Base-by-base conservation (phyloP, 1,140 invertebrate genomes). In the Phymastichus coffea region DNA sequence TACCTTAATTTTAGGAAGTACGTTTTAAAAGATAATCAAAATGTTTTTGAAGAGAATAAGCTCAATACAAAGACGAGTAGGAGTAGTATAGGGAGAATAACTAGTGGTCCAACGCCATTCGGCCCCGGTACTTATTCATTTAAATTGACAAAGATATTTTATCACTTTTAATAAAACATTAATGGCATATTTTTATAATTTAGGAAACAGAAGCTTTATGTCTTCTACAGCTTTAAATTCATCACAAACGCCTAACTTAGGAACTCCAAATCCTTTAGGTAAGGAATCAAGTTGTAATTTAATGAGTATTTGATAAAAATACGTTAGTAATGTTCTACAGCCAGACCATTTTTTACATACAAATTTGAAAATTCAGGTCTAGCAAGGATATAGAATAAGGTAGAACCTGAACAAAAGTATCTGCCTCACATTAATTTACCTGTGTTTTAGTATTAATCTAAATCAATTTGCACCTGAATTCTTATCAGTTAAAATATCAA, bases 1-100 rank as follows among this genome's bases (percentile, higher is more conserved):
- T 94, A 91, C 72, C 75, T 93, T 0, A 91, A 90, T 68, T 84
- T 93, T 38, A 76, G 91, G 17, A 90, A 88, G 69, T 87, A 91
- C 57, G 82, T 90, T 6, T 79, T 92, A 25, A 89, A 91, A 62
- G 92, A 94, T 69, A 82, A 82, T 26, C 87, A 86, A 8, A 88
- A 93, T 71, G 87, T 94, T 3, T 94, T 94, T 69, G 87, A 91
- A 43, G 82, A 81, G 33, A 74, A 76, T 28, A 74, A 75, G 28
- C 26, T 62, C 4, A 75, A 70, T 53, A 67, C 58, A 41, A 80
- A 76, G 65, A 66, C 61, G 30, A 72, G 46, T 49, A 66, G 68
- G 28, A 69, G 14, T 60, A 75, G 57, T 58, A 65, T 75, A 46
- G 69, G 67, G 26, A 78, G 73, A 61, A 74, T 83, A 22, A 78